phyloP scores from a whole-genome alignment of 1,140 invertebrate genomes.

The Coelopa frigida region DNA sequence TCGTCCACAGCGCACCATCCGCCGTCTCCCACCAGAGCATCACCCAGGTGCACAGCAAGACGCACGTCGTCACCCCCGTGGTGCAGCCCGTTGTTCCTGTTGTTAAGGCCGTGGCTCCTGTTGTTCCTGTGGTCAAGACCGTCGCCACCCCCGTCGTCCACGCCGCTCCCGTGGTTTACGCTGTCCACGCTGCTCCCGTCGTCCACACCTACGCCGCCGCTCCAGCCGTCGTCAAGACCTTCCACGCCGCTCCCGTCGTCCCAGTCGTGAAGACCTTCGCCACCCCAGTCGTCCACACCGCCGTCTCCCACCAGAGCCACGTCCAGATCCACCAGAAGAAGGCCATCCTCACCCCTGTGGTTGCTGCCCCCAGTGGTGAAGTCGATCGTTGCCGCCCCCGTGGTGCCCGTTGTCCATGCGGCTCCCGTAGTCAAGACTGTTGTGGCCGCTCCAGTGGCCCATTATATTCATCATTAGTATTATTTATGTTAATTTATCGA shows the following conservation, averaged over 20 bases:
- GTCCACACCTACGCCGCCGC: slow-evolving; percentile 16
- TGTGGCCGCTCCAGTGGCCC: slow-evolving; percentile 35
- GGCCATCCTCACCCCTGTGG: no score
- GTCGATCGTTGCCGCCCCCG: no score
- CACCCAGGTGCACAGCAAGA: slow-evolving; percentile 12
- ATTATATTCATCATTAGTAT: slow-evolving; percentile 4
- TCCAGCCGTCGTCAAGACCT: slow-evolving; percentile 42
- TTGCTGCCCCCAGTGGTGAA: no score
- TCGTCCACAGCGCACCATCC: slow-evolving; percentile 38
- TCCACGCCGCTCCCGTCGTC: slow-evolving; percentile 12
- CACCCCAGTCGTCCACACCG: background rate
- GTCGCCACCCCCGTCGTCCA: slow-evolving; percentile 20
- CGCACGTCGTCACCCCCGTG: slow-evolving; percentile 24
- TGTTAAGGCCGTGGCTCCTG: slow-evolving; percentile 15
- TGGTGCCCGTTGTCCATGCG: background rate
- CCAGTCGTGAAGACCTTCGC: background rate
- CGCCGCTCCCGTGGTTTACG: slow-evolving; percentile 18
- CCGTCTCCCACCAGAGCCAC: slow-evolving; percentile 6
- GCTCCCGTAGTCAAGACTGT: slow-evolving; percentile 17
- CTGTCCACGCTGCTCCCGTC: slow-evolving; percentile 11
- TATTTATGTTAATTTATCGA: slow-evolving; percentile 1
- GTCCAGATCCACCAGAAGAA: slow-evolving; percentile 6
- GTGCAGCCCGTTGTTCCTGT: slow-evolving; percentile 12
- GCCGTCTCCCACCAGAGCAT: slow-evolving; percentile 44
- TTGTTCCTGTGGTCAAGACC: slow-evolving; percentile 29